Base-by-base conservation (phyloP, 2,113 vertebrate species). In the Triplophysa siluroides region DNA sequence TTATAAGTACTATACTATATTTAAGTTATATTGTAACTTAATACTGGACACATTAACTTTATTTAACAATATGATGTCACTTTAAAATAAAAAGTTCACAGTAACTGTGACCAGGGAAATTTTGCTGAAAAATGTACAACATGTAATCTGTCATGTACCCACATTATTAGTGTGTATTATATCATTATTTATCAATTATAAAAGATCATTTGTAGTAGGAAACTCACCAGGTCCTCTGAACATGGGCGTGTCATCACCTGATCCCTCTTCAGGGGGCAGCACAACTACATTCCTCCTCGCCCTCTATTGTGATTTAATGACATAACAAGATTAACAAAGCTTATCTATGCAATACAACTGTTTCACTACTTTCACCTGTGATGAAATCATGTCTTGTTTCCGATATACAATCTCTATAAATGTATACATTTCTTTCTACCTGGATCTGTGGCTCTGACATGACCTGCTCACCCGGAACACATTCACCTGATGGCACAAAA, bases 381-480 rank as follows among this genome's bases (percentile, higher is more conserved):
- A 64, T 18, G 4, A 45, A 50, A 16, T 16, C 21, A 24, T 23
- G 43, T 24, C 50, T 68, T 56, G 54, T 21, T 56, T 8, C 2
- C 3, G 2, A 14, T 18, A 14, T 54, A 1, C 16, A 12, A 47
- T 47, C 45, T 13, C 4, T 54, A 16, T 54, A 6, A 6, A 19
- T 56, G 52, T 2, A 1, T 2, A 1, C 1, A 7, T 12, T 47
- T 16, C 8, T 56, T 23, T 6, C 60, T 85, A 92, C 91, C 89
- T 86, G 86, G 77, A 83, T 47, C 45, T 85, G 74, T 23, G 85
- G 63, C 10, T 80, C 33, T 69, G 33, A 75, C 9, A 18, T 64
- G 18, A 74, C 83, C 76, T 66, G 78, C 70, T 94, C 86, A 78
- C 92, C 93, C 23, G 95, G 95, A 56, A 94, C n/a, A 76, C 97